Conservation (phyloP, 2,113 vertebrate genomes). For the Orthochromis indermauri region DNA sequence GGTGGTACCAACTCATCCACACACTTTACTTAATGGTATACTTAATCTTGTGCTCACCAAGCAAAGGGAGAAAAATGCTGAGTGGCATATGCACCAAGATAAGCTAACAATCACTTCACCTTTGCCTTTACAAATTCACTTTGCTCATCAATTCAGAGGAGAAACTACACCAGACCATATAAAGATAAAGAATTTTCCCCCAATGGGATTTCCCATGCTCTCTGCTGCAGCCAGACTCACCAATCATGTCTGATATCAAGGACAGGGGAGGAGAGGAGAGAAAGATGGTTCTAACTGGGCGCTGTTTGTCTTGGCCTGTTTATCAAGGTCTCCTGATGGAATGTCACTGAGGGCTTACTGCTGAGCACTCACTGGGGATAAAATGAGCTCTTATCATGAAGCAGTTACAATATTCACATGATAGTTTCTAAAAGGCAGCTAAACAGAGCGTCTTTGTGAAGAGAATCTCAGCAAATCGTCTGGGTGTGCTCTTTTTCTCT, state of each 20-base stretch:
- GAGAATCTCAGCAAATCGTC: not conserved
- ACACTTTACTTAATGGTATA: constrained; percentile 11
- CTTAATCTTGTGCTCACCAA: not conserved
- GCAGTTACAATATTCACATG: not conserved
- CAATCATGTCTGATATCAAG: constrained; percentile 35
- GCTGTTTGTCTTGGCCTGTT: constrained; percentile 27
- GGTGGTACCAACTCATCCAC: constrained; percentile 4
- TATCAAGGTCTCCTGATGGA: constrained; percentile 22
- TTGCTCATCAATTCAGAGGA: constrained; percentile 18
- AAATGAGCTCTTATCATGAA: not conserved
- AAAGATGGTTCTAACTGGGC: not conserved
- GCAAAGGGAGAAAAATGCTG: not conserved
- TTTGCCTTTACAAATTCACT: constrained; percentile 15
- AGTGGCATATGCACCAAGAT: not conserved
- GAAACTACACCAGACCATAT: not conserved
- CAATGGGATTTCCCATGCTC: constrained; percentile 18
- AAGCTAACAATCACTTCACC: constrained; percentile 44
- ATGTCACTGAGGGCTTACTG: not conserved
- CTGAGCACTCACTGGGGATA: not conserved
- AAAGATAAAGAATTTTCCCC: constrained; percentile 21
- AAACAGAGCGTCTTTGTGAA: not conserved
- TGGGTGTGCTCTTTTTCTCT: not conserved
- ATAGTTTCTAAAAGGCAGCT: not conserved
- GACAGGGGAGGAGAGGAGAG: constrained; percentile 6
- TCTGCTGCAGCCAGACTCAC: constrained; percentile 16